Evolutionary conservation across 2,797 vertebrate genomes (phyloP), one percentile per base, ranked within the genome.

Genomic region (Apogon talboti): DNA sequence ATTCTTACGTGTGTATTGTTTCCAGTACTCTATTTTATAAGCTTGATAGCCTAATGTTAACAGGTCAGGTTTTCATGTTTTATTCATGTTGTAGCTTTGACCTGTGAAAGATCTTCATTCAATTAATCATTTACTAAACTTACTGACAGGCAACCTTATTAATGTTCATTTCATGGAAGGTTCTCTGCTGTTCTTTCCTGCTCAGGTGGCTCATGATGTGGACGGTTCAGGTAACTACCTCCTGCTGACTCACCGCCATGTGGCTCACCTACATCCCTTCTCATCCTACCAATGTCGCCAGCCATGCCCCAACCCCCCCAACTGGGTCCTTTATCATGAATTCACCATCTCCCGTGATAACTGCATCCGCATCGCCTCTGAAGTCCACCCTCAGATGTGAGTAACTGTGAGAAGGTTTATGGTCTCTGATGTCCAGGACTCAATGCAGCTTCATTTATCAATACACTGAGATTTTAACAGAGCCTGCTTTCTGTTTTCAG

Each of bases 271-370:
- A 57, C 95, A 98, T 42, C 92, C 95, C 0, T 74, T 90, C 74
- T 97, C 95, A 0, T 95, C 95, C 53, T 99, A 98, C 87, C 82
- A 90, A 78, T 94, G 93, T 66, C 92, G 92, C 7, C 89, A 91
- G 6, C 93, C 95, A 0, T 75, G 88, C 0, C 93, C 87, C 15
- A 73, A 28, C 53, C 96, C 92, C 0, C 98, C 97, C 3, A 72
- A 86, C 2, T 98, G 97, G 97, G 95, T 98, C 50, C 93, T 99
- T 0, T 99, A 97, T 86, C 96, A 99, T 0, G 95, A 93, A 44
- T 99, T 99, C 91, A 96, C 95, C 82, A 93, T 98, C 91, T 96
- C 96, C 0, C 92, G 94, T 18, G 96, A 98, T 75, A 99, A 99
- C 93, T 98, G 98, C 90, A 95, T 99, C 71, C 92, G 94, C 3